Conservation (phyloP, 2,113 vertebrate species). For the Pterocles orientalis region DNA sequence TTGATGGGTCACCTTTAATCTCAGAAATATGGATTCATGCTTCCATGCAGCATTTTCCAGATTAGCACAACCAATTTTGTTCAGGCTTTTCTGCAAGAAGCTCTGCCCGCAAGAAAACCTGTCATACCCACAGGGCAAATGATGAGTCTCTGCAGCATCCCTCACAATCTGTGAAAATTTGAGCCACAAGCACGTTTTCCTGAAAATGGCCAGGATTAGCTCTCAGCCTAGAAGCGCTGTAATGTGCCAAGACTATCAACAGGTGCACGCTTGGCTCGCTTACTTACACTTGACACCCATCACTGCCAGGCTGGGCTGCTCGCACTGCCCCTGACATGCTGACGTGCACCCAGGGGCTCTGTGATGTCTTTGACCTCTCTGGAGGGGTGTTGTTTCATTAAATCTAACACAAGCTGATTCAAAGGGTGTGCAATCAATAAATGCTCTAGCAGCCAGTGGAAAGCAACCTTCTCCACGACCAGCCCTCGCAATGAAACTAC, state of each 20-base stretch:
- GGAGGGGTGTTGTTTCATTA: not conserved
- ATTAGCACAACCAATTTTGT: not conserved
- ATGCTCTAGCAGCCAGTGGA: not conserved
- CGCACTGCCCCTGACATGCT: not conserved
- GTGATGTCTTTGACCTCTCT: not conserved
- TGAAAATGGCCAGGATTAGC: not conserved
- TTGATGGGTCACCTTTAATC: not conserved
- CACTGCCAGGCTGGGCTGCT: not conserved
- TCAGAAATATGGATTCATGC: not conserved
- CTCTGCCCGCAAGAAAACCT: fast-evolving
- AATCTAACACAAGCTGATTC: not conserved
- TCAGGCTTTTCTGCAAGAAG: not conserved
- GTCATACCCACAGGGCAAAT: not conserved
- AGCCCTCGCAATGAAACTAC: not conserved
- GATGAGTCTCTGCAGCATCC: not conserved
- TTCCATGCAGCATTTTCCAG: not conserved
- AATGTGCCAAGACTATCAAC: fast-evolving
- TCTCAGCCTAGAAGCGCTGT: not conserved
- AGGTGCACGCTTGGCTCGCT: fast-evolving
- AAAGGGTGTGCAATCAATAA: not conserved
- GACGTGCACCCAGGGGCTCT: too few relatives aligned
- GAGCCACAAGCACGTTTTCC: not conserved
- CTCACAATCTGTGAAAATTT: not conserved
- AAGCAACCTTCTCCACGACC: not conserved
- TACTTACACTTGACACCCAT: not conserved